These are phyloP conservation scores for Lycodopsis pacificus DNA, from an alignment of 2,797 vertebrate genomes.

Conservation along the genomic window DNA sequence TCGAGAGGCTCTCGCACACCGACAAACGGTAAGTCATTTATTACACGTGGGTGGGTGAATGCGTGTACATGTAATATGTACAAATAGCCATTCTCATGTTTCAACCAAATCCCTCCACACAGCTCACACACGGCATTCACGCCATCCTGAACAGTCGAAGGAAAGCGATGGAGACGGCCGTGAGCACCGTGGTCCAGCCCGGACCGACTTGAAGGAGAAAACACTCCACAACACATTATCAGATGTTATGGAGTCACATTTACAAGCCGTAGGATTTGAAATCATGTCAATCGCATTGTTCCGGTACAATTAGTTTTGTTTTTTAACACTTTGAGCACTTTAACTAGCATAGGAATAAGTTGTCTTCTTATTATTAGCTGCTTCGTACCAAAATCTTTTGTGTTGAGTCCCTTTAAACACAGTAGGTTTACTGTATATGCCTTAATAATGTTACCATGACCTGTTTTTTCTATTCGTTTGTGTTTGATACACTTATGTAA, in stretches of 20 bases:
- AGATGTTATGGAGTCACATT: neutral
- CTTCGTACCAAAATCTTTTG: neutral
- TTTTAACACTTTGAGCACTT: slow-evolving; percentile 24
- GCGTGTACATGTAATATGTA: neutral
- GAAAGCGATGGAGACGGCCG: neutral
- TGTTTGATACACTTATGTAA: neutral
- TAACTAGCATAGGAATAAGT: neutral
- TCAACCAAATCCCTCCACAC: neutral
- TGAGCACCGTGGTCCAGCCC: neutral
- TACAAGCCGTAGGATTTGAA: neutral
- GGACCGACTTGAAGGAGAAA: slow-evolving; percentile 14
- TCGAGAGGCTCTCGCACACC: slow-evolving; percentile 52
- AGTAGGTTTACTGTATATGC: neutral
- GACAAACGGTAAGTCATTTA: slow-evolving; percentile 62
- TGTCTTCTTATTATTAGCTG: neutral
- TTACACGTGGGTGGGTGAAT: too few species aligned
- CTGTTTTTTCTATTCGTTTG: neutral
- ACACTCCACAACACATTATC: neutral
- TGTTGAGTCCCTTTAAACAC: neutral
- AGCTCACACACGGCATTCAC: slow-evolving; percentile 72
- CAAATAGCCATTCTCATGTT: neutral
- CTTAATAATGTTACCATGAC: slow-evolving; percentile 6
- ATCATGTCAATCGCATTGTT: neutral
- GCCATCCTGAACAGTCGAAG: slow-evolving; percentile 61
- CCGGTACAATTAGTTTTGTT: neutral